phyloP scores from a whole-genome alignment of 2,113 vertebrate species.

The Mola mola region DNA sequence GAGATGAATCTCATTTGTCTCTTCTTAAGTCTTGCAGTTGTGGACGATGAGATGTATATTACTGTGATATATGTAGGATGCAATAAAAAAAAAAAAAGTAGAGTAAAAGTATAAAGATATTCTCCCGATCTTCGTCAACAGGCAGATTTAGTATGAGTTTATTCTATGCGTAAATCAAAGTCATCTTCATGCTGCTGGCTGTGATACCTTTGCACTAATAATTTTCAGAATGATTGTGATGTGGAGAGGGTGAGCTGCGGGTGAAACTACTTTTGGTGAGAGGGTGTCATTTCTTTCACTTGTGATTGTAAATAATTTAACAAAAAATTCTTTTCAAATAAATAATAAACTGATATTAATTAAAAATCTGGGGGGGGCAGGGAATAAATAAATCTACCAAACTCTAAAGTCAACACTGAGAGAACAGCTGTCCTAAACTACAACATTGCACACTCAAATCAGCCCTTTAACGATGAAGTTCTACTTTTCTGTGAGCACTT shows the following conservation, averaged over 20 bases:
- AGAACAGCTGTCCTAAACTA: slow-evolving; percentile 12
- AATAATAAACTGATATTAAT: slow-evolving; percentile 48
- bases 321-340: slow-evolving; percentile 36
- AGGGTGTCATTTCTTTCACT: too few relatives aligned
- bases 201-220: slow-evolving; percentile 19
- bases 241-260: too few relatives aligned
- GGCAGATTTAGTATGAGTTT: slow-evolving; percentile 24
- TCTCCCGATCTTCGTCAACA: slow-evolving; percentile 7
- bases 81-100: background rate
- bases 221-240: too few relatives aligned
- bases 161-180: slow-evolving; percentile 36
- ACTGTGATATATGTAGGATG: slow-evolving; percentile 12
- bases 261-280: too few relatives aligned
- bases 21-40: slow-evolving; percentile 30
- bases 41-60: slow-evolving; percentile 15
- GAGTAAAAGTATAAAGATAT: background rate
- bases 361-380: slow-evolving; percentile 32
- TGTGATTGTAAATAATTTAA: slow-evolving; percentile 12
- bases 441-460: slow-evolving; percentile 9
- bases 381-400: slow-evolving; percentile 52
- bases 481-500: slow-evolving; percentile 16
- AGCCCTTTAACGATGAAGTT: slow-evolving; percentile 30
- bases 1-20: background rate
- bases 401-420: slow-evolving; percentile 27
- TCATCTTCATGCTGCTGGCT: slow-evolving; percentile 32